These are phyloP conservation scores for Dendrophyllia cribrosa DNA, from an alignment of 64 coral and sea anemone species.

Conservation along the genomic window DNA sequence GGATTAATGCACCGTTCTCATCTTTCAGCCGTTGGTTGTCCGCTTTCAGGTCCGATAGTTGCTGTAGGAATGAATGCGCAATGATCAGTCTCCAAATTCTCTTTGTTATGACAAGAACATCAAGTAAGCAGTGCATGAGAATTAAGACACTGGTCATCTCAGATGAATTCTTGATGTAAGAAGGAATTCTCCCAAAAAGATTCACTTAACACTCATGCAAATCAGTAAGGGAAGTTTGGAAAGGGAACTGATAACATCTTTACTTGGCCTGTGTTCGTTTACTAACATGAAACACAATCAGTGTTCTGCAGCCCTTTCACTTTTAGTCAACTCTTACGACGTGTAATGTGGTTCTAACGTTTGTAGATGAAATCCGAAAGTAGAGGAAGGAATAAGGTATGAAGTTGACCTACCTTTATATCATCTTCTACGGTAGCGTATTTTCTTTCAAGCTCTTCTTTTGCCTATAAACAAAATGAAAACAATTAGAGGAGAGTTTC, in stretches of 20 bases:
- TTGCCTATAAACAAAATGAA: slow-evolving; percentile 73
- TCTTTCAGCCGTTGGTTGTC: slow-evolving; percentile 96
- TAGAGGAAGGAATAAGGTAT: neutral
- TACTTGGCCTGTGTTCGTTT: too few species aligned
- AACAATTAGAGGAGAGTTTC: neutral
- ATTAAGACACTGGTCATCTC: too few species aligned
- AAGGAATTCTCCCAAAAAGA: too few species aligned
- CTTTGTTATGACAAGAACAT: too few species aligned
- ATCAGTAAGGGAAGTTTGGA: too few species aligned
- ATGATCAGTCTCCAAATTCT: neutral
- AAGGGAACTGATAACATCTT: too few species aligned
- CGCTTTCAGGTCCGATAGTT: slow-evolving; percentile 86
- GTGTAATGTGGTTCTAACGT: neutral
- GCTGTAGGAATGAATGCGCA: slow-evolving; percentile 56
- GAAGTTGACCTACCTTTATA: slow-evolving; percentile 66
- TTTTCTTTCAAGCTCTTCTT: slow-evolving; percentile 95
- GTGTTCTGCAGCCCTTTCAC: too few species aligned
- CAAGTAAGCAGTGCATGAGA: neutral
- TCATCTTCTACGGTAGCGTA: slow-evolving; percentile 82
- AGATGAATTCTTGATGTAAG: too few species aligned
- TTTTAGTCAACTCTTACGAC: too few species aligned
- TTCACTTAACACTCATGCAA: too few species aligned
- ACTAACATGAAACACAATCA: too few species aligned
- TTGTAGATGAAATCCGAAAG: neutral
- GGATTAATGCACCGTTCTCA: slow-evolving; percentile 98